These are phyloP conservation scores for Philotrypesis tridentata DNA, from an alignment of 1,140 invertebrate species.

Conservation along the genomic window DNA sequence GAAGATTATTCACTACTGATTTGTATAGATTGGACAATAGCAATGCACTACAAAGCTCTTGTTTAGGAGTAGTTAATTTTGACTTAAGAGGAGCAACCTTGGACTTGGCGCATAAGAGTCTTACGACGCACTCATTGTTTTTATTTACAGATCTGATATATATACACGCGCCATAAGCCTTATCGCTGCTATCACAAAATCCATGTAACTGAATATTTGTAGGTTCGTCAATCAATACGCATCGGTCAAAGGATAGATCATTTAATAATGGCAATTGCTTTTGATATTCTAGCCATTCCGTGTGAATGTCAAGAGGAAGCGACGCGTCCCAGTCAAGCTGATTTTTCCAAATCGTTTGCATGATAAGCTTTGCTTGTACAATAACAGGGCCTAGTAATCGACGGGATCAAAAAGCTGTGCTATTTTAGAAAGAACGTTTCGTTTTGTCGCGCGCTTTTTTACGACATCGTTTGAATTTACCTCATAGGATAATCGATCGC, in stretches of 20 bases:
- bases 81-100: slow-evolving; percentile 25
- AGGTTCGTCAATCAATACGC: too few relatives aligned
- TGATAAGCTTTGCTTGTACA: slow-evolving; percentile 32
- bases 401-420: slow-evolving; percentile 42
- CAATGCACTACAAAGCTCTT: slow-evolving; percentile 27
- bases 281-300: too few relatives aligned
- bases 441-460: slow-evolving; percentile 24
- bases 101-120: slow-evolving; percentile 21
- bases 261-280: too few relatives aligned
- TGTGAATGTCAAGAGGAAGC: background rate
- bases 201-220: too few relatives aligned
- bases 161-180: slow-evolving; percentile 6
- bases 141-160: background rate
- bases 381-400: background rate
- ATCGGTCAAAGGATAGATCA: too few relatives aligned
- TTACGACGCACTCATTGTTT: background rate
- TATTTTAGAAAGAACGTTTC: slow-evolving; percentile 28
- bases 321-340: slow-evolving; percentile 14
- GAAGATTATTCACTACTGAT: background rate
- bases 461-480: background rate
- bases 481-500: background rate
- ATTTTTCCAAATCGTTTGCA: slow-evolving; percentile 34
- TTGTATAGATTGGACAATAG: background rate
- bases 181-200: too few relatives aligned
- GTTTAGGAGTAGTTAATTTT: background rate